Conservation (phyloP, 2,888 invertebrate genomes). For the Cremastinae sp. region DNA sequence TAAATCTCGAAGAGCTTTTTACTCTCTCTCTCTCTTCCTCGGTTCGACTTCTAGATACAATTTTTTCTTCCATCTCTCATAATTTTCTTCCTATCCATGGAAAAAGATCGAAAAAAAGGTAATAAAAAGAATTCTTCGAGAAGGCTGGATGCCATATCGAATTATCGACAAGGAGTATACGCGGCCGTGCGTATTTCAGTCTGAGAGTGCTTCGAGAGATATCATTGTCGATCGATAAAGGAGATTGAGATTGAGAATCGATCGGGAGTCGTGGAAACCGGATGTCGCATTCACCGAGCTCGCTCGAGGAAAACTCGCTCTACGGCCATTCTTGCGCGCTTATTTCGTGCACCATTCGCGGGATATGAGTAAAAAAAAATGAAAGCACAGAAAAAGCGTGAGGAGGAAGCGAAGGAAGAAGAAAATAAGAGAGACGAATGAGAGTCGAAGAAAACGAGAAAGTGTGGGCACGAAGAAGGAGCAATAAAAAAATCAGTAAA, state of each 20-base stretch:
- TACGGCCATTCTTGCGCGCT: no score
- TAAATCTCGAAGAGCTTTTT: slow-evolving; percentile 37
- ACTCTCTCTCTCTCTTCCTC: neutral
- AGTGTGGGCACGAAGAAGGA: no score
- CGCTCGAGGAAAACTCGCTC: slow-evolving; percentile 56
- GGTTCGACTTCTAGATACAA: neutral
- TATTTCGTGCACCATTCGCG: no score
- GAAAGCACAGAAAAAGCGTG: no score
- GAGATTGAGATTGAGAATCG: slow-evolving; percentile 40
- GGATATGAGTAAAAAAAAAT: neutral
- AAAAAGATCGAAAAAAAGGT: neutral
- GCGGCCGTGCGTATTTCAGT: slow-evolving; percentile 3
- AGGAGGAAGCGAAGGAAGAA: no score
- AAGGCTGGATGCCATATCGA: slow-evolving; percentile 41
- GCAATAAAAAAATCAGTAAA: no score
- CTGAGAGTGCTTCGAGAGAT: neutral
- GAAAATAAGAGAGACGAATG: no score
- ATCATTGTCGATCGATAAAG: slow-evolving; percentile 10
- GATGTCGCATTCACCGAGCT: slow-evolving; percentile 56
- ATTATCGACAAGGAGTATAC: slow-evolving; percentile 34
- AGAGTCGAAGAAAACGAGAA: no score
- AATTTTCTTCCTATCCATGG: neutral
- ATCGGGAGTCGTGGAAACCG: slow-evolving; percentile 49
- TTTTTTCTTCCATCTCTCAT: neutral
- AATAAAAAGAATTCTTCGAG: slow-evolving; percentile 23